Conservation (phyloP, 2,113 vertebrate species). For the Xiphophorus maculatus region DNA sequence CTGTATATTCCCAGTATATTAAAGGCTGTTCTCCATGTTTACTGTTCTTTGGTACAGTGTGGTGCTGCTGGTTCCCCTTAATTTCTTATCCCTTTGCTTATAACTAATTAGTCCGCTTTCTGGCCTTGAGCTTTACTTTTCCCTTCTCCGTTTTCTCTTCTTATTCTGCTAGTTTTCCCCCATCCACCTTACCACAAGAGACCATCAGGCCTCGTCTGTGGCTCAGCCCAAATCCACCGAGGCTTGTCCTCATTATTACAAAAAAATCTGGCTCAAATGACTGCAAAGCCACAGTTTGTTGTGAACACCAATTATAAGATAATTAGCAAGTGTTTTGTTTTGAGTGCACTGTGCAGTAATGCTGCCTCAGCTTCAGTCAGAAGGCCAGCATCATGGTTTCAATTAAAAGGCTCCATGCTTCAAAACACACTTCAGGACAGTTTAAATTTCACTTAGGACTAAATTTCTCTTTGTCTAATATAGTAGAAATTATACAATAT, state of each 20-base stretch:
- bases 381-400: background rate
- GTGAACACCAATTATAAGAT: slow-evolving; percentile 13
- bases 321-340: background rate
- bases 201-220: slow-evolving; percentile 10
- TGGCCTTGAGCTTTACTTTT: slow-evolving; percentile 21
- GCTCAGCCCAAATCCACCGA: slow-evolving; percentile 20
- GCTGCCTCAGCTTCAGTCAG: background rate
- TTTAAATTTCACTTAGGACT: too few species aligned
- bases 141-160: background rate
- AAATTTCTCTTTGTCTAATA: too few species aligned
- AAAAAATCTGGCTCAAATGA: slow-evolving; percentile 24
- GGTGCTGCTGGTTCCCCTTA: background rate
- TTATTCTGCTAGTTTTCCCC: background rate
- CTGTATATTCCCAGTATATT: background rate
- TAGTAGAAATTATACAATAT: too few species aligned
- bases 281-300: slow-evolving; percentile 2
- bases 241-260: slow-evolving; percentile 5
- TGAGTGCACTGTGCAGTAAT: background rate
- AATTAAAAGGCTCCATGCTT: background rate
- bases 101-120: slow-evolving; percentile 16
- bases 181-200: slow-evolving; percentile 18
- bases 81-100: background rate
- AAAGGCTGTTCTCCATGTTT: background rate
- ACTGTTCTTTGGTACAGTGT: background rate
- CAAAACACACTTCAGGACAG: background rate